Conservation (phyloP, 2,113 vertebrate genomes). For the Python bivittatus region DNA sequence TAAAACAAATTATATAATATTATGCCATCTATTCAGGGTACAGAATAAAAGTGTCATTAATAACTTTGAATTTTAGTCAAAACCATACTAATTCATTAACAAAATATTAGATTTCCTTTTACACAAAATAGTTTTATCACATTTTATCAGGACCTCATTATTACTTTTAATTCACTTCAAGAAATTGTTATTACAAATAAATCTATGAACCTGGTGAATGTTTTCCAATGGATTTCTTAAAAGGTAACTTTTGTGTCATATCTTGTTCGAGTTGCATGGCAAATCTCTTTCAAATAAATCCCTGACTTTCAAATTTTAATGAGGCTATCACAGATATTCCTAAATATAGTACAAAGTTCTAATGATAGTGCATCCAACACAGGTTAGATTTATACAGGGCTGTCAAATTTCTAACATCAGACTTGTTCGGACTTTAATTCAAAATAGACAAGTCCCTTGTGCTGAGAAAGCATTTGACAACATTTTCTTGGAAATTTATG, state of each 20-base stretch:
- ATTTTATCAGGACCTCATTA: background rate
- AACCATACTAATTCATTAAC: background rate
- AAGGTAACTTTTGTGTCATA: background rate
- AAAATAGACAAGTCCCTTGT: background rate
- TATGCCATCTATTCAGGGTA: background rate
- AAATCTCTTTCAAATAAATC: background rate
- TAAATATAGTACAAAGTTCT: background rate
- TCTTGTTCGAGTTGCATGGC: background rate
- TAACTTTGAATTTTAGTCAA: background rate
- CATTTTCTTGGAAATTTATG: background rate
- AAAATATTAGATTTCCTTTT: background rate
- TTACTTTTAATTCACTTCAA: background rate
- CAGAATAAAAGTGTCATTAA: background rate
- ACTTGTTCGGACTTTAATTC: background rate
- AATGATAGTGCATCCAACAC: background rate
- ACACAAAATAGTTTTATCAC: background rate
- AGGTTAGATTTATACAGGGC: background rate
- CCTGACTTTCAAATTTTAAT: background rate
- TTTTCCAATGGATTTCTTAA: background rate
- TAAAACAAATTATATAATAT: background rate
- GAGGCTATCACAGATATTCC: background rate
- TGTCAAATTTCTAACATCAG: background rate
- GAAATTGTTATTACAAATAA: background rate
- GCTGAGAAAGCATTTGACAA: background rate
- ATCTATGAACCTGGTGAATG: background rate